Percentiles rank a stretch among this genome's conserved stretches.
Evolutionary conservation across 2,888 invertebrate genomes (phyloP).

Genomic region (Eupithecia tripunctaria): DNA sequence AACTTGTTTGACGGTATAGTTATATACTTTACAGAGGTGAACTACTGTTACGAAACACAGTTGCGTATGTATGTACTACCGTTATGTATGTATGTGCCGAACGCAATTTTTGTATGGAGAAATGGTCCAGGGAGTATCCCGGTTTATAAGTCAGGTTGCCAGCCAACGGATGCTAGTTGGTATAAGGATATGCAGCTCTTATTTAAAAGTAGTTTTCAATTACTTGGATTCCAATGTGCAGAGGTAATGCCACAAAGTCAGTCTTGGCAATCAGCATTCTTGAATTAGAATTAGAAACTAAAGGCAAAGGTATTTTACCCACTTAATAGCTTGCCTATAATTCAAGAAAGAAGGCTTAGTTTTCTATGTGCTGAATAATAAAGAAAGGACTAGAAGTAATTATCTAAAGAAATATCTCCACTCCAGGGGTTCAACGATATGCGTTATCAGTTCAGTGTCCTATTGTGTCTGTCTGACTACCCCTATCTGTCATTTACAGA

Average conservation of each 20-base stretch:
- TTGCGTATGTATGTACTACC: too few species aligned
- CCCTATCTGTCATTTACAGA: background rate
- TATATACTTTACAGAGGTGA: too few species aligned
- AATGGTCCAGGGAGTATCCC: too few species aligned
- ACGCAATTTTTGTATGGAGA: too few species aligned
- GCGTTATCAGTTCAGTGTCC: conserved; percentile 10
- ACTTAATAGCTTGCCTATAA: background rate
- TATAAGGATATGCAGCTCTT: background rate
- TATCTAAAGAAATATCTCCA: background rate
- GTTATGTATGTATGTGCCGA: too few species aligned
- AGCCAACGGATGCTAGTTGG: background rate
- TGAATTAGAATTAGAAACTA: background rate
- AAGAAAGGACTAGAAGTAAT: too few species aligned
- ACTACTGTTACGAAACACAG: too few species aligned
- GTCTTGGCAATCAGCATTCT: background rate
- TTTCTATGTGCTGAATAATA: too few species aligned
- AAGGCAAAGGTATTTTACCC: background rate
- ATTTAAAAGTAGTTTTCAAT: background rate
- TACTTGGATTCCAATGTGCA: background rate
- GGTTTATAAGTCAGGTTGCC: background rate
- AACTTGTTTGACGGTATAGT: too few species aligned
- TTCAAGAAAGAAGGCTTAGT: background rate
- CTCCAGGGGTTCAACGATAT: background rate
- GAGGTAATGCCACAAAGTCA: background rate
- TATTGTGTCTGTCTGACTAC: background rate